Evolutionary conservation across 2,888 invertebrate species (phyloP).

Genomic region (Idaea dimidiata): DNA sequence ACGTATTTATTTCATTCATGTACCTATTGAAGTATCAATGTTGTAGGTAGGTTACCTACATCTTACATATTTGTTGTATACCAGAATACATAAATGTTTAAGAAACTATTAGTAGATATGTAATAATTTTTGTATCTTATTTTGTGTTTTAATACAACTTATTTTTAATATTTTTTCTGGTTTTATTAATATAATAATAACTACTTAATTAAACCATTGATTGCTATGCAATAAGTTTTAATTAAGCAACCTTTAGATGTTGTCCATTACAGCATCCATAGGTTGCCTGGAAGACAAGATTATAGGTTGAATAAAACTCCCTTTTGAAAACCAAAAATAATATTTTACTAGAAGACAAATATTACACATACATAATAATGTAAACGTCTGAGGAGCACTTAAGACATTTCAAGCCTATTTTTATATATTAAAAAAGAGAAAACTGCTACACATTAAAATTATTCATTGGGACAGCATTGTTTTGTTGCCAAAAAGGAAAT

Average conservation of each 20-base stretch:
- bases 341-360: conserved; percentile 78
- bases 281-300: background rate
- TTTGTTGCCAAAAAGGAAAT: conserved; percentile 33
- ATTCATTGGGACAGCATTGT: conserved; percentile 56
- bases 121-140: conserved; percentile 15
- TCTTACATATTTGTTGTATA: background rate
- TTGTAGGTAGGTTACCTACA: background rate
- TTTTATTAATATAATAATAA: conserved; percentile 1
- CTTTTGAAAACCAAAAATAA: conserved; percentile 72
- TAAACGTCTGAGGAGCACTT: conserved; percentile 54
- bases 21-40: background rate
- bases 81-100: conserved; percentile 1
- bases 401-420: conserved; percentile 54
- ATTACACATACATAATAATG: conserved; percentile 55
- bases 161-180: conserved; percentile 6
- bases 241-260: too few relatives aligned
- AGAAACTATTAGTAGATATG: background rate
- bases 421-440: conserved; percentile 50
- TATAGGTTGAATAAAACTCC: conserved; percentile 43
- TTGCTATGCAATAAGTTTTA: too few relatives aligned
- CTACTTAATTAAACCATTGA: too few relatives aligned
- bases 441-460: conserved; percentile 60
- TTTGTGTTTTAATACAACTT: conserved; percentile 4
- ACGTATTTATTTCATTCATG: background rate
- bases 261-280: background rate